Base-by-base conservation (phyloP, 2,113 vertebrate genomes). In the Nothoprocta perdicaria region DNA sequence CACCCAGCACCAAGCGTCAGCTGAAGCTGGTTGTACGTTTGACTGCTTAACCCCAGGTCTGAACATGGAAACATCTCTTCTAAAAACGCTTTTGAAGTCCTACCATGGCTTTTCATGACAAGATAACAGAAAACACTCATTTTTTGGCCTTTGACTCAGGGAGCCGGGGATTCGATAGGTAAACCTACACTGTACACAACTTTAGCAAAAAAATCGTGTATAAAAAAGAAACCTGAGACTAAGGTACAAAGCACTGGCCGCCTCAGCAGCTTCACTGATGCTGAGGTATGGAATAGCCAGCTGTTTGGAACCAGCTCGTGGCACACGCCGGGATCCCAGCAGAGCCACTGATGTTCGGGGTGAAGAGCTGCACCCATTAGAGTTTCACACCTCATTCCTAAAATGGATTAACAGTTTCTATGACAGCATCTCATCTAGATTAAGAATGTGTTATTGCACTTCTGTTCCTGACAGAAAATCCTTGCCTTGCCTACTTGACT, bases 71-170 rank as follows among this genome's bases (percentile, higher is more conserved):
- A 68, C 61, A 52, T 12, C 74, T 75, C 81, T 66, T 86, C 45
- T 53, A 63, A 88, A 83, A 81, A 23, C 4, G 31, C 33, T 88
- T 89, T 8, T 6, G 2, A n/a, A 86, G 38, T 23, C 62, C 27
- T 62, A 23, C 23, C 29, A 5, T 26, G 60, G 53, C 45, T 43
- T 69, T 75, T 69, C 45, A 48, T 10, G 33, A 50, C 66, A 68
- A 78, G 40, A 76, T 53, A 80, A 89, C 83, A 75, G 33, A n/a
- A 65, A 33, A 81, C 40, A 79, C 69, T 38, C 16, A 35, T 22
- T 58, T 91, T 86, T 38, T 79, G 50, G 88, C 74, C 60, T 93
- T 78, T 72, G 35, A 81, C 48, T 88, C 86, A 62, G 43, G 13
- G 9, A 91, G 77, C 48, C 52, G 68, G 14, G 12, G 40, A 83